phyloP scores from a whole-genome alignment of 2,888 invertebrate species.

The Sinotaia quadrata region DNA sequence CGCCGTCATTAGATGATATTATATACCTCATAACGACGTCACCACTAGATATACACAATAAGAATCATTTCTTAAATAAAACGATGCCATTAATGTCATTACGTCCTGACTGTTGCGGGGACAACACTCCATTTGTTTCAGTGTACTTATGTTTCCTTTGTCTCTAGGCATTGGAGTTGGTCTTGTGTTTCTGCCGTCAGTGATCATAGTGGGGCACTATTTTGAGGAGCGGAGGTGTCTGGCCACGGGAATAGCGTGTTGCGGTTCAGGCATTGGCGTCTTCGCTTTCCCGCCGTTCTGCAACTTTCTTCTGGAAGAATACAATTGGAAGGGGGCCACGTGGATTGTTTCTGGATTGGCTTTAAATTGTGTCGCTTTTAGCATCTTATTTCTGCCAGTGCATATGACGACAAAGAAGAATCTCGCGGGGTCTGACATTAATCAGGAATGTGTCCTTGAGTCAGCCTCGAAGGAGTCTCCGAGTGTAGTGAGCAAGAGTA shows the following conservation, averaged over 20 bases:
- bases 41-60: no score
- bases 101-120: no score
- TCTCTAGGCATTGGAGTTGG: conserved; percentile 94
- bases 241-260: conserved; percentile 95
- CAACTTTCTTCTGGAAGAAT: conserved; percentile 76
- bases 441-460: background rate
- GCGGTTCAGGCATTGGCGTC: conserved; percentile 95
- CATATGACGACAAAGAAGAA: background rate
- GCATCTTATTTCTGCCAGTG: background rate
- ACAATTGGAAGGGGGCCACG: conserved; percentile 80
- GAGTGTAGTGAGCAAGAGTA: no score
- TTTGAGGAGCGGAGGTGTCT: conserved; percentile 95
- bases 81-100: no score
- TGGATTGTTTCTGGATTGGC: conserved; percentile 1
- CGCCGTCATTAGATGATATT: no score
- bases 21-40: no score
- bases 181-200: conserved; percentile 94
- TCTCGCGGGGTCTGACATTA: conserved; percentile 9
- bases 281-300: conserved; percentile 89
- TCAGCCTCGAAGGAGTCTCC: background rate
- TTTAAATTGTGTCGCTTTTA: background rate
- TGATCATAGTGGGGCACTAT: conserved; percentile 96
- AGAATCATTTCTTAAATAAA: no score
- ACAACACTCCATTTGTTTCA: no score
- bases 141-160: no score